Base-by-base conservation (phyloP, 2,797 vertebrate genomes). In the Tolypeutes matacus region DNA sequence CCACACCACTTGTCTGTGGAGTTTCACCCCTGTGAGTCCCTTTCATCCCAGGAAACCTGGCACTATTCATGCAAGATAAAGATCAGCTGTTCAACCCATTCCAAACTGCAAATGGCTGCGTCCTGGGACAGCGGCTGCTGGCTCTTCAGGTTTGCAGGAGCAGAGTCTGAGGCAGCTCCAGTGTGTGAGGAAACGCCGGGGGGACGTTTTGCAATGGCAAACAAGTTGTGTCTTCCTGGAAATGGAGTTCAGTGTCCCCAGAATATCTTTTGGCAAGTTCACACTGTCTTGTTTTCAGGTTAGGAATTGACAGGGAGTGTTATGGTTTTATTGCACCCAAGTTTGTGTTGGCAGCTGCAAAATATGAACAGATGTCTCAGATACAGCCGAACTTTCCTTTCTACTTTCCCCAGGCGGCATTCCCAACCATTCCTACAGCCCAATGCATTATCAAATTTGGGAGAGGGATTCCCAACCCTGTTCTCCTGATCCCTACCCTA, bases 11-110 rank as follows among this genome's bases (percentile, higher is more conserved):
- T 23, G 60, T 34, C 36, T 25, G 17, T 11, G 27, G 77, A 83
- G 85, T 39, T 56, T 90, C 67, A 10, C 39, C 73, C 53, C 36
- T 29, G 11, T 9, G 3, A 12, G 69, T 92, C 56, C 93, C 96
- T 96, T 97, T 95, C 94, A 96, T 97, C 95, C 96, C 69, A 34
- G 87, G 89, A 86, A 95, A 34, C 72, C 84, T 58, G 80, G 92
- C 85, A 46, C 85, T 34, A 60, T 78, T 86, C 91, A 72, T 14
- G 2, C 0, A 7, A 93, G 96, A 95, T 96, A 96, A 92, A 80
- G 84, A 97, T 96, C 96, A 96, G 77, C 69, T 2, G 0, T 51
- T 85, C 87, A 94, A 27, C 84, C 91, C 73, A 29, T n/a, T 80
- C 84, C 89, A 78, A 60, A 49, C 8, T 46, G 51, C 86, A 67